These are phyloP conservation scores for Mimachlamys varia DNA, from an alignment of 2,888 invertebrate species.

Conservation along the genomic window DNA sequence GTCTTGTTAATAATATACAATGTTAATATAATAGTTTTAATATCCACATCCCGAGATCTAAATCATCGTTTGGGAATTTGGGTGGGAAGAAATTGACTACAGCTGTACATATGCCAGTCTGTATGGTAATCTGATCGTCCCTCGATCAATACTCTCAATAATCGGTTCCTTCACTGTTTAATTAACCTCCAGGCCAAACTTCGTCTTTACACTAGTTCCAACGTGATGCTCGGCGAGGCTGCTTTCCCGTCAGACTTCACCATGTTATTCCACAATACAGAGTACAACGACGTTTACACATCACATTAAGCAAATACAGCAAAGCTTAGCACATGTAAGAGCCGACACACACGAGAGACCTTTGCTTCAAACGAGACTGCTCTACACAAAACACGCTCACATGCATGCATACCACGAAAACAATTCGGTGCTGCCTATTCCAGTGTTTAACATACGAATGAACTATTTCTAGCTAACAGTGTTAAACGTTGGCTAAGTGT, in stretches of 20 bases:
- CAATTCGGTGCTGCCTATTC: not conserved
- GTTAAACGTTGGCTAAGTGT: not conserved
- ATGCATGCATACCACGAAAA: not conserved
- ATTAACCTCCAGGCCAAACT: not conserved
- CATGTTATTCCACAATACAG: not conserved
- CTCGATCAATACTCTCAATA: not conserved
- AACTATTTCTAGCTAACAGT: not conserved
- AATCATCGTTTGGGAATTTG: slow-evolving; percentile 24
- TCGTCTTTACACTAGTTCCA: not conserved
- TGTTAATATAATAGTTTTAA: slow-evolving; percentile 14
- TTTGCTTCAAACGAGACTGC: not conserved
- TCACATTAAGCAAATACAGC: not conserved
- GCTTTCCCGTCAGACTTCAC: not conserved
- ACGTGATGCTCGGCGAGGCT: not conserved
- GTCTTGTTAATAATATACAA: slow-evolving; percentile 6
- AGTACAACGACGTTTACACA: slow-evolving; percentile 1
- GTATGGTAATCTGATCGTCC: not conserved
- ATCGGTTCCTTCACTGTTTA: slow-evolving; percentile 10
- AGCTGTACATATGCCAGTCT: slow-evolving; percentile 34
- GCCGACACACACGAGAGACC: not conserved
- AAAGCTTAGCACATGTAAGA: not conserved
- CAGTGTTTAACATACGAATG: not conserved
- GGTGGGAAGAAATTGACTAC: not conserved
- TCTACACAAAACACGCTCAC: not conserved
- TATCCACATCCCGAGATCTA: not conserved